Conservation (phyloP, 2,888 invertebrate genomes). For the Parthenolecanium corni region DNA sequence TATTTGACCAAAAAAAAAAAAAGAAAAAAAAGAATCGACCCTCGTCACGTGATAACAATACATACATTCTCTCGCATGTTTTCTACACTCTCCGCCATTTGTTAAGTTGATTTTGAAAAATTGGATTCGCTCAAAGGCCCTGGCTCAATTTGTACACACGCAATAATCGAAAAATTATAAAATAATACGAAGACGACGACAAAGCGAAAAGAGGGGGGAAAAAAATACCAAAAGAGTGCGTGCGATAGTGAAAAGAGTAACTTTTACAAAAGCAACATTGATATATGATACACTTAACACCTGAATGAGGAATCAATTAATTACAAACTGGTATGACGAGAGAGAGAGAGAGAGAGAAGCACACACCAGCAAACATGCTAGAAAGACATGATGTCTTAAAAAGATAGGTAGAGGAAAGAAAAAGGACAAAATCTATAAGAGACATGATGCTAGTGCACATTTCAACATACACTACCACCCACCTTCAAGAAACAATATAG, state of each 20-base stretch:
- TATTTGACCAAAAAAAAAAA: no score
- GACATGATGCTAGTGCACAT: constrained; percentile 5
- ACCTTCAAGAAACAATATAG: constrained; percentile 2
- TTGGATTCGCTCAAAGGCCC: no score
- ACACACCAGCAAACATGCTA: no score
- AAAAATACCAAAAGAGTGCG: neutral
- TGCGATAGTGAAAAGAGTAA: neutral
- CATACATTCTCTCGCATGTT: no score
- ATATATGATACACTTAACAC: constrained; percentile 24
- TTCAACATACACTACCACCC: constrained; percentile 1
- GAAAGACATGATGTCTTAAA: neutral
- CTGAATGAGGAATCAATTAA: constrained; percentile 21
- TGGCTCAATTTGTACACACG: no score
- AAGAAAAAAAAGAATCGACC: no score
- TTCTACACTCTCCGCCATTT: no score
- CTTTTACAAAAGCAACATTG: constrained; percentile 8
- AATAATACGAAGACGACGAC: neutral
- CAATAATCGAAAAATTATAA: neutral
- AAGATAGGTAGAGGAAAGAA: neutral
- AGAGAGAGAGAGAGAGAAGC: no score
- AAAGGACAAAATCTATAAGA: neutral
- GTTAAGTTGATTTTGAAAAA: no score
- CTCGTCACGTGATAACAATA: no score
- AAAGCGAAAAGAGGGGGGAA: no score
- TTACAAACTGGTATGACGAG: constrained; percentile 8